Base-by-base conservation (phyloP, 2,888 invertebrate genomes). In the Tenthredo notha region DNA sequence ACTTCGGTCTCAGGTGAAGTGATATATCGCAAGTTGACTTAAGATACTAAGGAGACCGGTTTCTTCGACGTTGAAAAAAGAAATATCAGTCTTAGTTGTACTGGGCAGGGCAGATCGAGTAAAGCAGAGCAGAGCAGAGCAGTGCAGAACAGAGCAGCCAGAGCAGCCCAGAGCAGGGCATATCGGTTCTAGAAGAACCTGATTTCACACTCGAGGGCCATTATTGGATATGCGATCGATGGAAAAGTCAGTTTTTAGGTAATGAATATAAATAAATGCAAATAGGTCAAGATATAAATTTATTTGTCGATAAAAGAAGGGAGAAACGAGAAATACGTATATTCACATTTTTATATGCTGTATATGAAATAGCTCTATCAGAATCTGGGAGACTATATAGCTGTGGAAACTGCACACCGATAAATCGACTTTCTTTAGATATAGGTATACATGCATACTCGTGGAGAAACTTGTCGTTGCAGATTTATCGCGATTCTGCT, bases 171-270 rank as follows among this genome's bases (percentile, higher is more conserved):
- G 29, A 65, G 15, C 33, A 67, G 67, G 33, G 67, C 15, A 33
- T 33, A 67, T 67, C 33, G 67, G 33, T 67, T 67, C 33, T 33
- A 29, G 67, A 67, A 67, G 67, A 67, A 67, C 67, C 67, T 67
- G 67, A 67, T 67, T 67, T 67, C 33, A 33, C 67, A 67, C 67
- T 67, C 67, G 67, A 67, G 25, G 33, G 29, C 29, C 29, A 29
- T 33, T 67, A 18, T 18, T 15, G 25, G 29, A 67, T 29, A 29
- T 54, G 7, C 12, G 33, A 10, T 25, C 1, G 61, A 61, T 25
- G 61, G 61, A 61, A 61, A 61, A 61, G 61, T 61, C 25, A 12
- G 0, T 12, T 61, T 61, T 61, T 61, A 10, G 7, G 10, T 61
- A 54, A 54, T 54, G n/a, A 54, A 54, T 54, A 61, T 25, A 61